Conservation (phyloP, 2,797 vertebrate species). For the Diplodus sargus region DNA sequence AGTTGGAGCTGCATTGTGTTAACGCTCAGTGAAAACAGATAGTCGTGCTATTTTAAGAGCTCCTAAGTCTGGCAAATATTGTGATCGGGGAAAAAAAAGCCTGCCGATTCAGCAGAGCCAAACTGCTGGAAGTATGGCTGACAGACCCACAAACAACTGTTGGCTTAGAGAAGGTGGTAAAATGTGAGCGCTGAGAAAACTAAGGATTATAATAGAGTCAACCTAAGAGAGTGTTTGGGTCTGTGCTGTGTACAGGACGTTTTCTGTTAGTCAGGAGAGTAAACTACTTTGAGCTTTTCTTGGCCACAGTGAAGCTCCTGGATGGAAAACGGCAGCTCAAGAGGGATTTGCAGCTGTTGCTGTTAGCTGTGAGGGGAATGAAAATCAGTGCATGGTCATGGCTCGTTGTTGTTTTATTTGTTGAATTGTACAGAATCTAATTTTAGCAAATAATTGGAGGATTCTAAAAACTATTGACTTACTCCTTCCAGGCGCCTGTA, state of each 20-base stretch:
- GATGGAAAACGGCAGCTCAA: constrained; percentile 41
- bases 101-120: constrained; percentile 44
- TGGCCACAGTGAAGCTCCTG: constrained; percentile 39
- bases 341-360: constrained; percentile 44
- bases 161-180: constrained; percentile 41
- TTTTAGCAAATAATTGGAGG: constrained; percentile 19
- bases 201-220: constrained; percentile 39
- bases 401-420: constrained; percentile 8
- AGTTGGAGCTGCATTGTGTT: constrained; percentile 46
- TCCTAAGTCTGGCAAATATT: constrained; percentile 56
- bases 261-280: constrained; percentile 39
- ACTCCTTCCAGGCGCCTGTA: neutral
- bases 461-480: neutral
- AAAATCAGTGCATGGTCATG: constrained; percentile 24
- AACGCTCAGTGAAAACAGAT: constrained; percentile 59
- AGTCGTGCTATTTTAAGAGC: constrained; percentile 59
- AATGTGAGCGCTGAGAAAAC: constrained; percentile 33
- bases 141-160: constrained; percentile 48
- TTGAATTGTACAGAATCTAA: constrained; percentile 14
- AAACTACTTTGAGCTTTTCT: constrained; percentile 44
- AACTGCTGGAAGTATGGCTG: constrained; percentile 45
- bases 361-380: constrained; percentile 16
- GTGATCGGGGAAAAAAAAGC: constrained; percentile 17
- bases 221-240: constrained; percentile 41
- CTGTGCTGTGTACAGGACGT: constrained; percentile 18